These are phyloP conservation scores for Idris sp. DNA, from an alignment of 1,140 invertebrate genomes.

Conservation along the genomic window DNA sequence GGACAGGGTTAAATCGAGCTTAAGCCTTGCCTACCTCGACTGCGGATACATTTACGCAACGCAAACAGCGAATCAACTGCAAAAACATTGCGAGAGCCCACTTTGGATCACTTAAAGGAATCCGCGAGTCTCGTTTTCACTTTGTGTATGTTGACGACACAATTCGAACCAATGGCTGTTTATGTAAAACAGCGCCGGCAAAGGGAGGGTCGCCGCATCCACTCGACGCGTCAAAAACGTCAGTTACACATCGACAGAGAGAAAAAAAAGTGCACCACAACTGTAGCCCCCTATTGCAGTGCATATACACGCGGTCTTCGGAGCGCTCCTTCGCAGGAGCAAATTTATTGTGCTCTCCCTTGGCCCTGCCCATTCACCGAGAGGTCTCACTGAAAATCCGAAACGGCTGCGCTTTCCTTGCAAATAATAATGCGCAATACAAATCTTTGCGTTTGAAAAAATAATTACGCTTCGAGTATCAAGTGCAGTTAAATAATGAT, in stretches of 20 bases:
- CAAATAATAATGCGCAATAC: no score
- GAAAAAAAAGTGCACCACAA: no score
- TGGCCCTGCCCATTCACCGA: conserved; percentile 7
- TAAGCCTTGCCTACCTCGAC: conserved; percentile 60
- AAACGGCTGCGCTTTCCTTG: not conserved
- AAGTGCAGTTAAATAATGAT: conserved; percentile 29
- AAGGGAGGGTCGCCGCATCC: conserved; percentile 53
- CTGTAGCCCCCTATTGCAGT: no score
- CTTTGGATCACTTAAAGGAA: conserved; percentile 67
- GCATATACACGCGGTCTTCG: no score
- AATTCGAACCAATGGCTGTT: conserved; percentile 65
- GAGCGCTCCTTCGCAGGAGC: no score
- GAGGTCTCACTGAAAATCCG: conserved; percentile 13
- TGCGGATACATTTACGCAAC: conserved; percentile 64
- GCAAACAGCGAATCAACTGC: conserved; percentile 74
- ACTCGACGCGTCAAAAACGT: conserved; percentile 76
- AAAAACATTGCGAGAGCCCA: conserved; percentile 72
- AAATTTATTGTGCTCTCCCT: no score
- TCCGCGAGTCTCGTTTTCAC: conserved; percentile 57
- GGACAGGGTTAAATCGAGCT: conserved; percentile 77
- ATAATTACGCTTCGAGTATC: conserved; percentile 23
- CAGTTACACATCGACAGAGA: conserved; percentile 69
- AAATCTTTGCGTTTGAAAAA: conserved; percentile 12
- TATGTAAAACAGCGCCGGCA: conserved; percentile 74
- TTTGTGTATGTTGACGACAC: conserved; percentile 38